phyloP scores from a whole-genome alignment of 2,797 vertebrate species.

The Otus scops region DNA sequence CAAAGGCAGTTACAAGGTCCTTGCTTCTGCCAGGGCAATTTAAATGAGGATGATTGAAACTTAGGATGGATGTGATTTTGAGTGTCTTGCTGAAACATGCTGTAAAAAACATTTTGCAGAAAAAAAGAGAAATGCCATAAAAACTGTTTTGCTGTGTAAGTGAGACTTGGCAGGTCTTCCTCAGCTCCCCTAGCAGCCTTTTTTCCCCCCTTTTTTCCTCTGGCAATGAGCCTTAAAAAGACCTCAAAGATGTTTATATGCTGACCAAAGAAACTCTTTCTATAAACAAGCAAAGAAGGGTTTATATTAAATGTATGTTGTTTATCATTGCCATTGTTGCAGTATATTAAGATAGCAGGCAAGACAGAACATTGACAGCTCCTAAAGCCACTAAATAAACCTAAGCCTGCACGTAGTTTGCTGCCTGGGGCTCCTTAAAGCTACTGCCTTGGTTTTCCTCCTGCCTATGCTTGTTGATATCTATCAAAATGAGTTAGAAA shows the following conservation, averaged over 20 bases:
- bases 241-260: conserved; percentile 26
- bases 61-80: not conserved
- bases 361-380: conserved; percentile 40
- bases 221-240: conserved; percentile 41
- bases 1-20: not conserved
- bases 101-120: not conserved
- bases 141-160: not conserved
- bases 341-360: conserved; percentile 58
- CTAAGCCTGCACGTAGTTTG: conserved; percentile 1
- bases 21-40: not conserved
- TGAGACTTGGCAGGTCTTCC: conserved; percentile 17
- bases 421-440: conserved; percentile 19
- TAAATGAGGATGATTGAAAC: not conserved
- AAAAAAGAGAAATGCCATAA: conserved; percentile 14
- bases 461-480: conserved; percentile 58
- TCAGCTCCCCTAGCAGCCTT: not conserved
- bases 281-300: conserved; percentile 58
- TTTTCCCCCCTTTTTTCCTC: not conserved
- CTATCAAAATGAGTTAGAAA: conserved; percentile 70
- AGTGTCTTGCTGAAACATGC: not conserved
- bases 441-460: conserved; percentile 34
- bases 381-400: conserved; percentile 29
- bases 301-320: conserved; percentile 54
- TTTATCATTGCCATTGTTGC: conserved; percentile 62
- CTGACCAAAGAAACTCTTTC: conserved; percentile 60